Conservation (phyloP, 2,888 invertebrate species). For the Cheilosia soror region DNA sequence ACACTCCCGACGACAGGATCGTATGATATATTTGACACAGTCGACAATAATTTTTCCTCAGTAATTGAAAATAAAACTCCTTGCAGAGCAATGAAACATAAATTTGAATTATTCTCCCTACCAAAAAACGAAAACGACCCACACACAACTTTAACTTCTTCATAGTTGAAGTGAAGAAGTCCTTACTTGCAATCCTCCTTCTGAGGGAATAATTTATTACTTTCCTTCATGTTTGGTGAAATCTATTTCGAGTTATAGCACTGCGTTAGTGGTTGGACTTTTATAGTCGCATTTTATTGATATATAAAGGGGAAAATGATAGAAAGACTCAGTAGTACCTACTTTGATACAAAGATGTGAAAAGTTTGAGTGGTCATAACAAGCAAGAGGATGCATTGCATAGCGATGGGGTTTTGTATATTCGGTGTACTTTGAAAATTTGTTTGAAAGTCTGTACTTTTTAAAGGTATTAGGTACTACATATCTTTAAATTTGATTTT, state of each 20-base stretch:
- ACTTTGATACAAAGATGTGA: constrained; percentile 9
- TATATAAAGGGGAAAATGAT: constrained; percentile 1
- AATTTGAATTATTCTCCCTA: constrained; percentile 67
- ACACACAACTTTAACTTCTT: constrained; percentile 31
- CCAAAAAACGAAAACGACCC: constrained; percentile 7
- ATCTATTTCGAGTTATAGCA: constrained; percentile 60
- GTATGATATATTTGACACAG: constrained; percentile 71
- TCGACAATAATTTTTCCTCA: constrained; percentile 67
- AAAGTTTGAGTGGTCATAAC: constrained; percentile 10
- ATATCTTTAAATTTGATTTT: no score
- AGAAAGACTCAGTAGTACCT: not conserved
- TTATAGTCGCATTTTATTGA: constrained; percentile 36
- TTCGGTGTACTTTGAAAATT: not conserved
- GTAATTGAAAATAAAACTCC: constrained; percentile 74
- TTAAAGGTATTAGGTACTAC: no score
- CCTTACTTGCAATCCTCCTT: constrained; percentile 37
- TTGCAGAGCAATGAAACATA: constrained; percentile 69
- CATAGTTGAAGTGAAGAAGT: constrained; percentile 43
- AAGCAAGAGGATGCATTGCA: not conserved
- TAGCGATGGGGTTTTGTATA: not conserved
- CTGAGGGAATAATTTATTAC: constrained; percentile 57
- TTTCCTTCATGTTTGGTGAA: constrained; percentile 57
- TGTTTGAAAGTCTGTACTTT: no score
- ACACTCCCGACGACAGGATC: constrained; percentile 58
- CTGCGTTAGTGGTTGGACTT: constrained; percentile 22